A percentile compares a stretch with the other conserved stretches of the same genome.
These are phyloP conservation scores for Ichneumon xanthorius DNA, from an alignment of 2,888 invertebrate genomes.

Conservation along the genomic window DNA sequence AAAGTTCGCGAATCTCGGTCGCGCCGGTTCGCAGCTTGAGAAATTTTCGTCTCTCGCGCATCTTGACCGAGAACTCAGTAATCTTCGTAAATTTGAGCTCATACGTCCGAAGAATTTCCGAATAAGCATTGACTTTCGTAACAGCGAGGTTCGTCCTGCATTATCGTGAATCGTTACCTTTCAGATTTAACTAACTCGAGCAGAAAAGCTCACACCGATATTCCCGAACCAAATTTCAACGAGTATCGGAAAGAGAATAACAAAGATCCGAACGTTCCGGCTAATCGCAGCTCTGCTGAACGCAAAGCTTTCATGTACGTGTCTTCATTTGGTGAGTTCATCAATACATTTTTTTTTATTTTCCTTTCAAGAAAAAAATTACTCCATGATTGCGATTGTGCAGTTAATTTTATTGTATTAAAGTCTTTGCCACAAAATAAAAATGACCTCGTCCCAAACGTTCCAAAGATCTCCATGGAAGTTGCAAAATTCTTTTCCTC, in stretches of 20 bases:
- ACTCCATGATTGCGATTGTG: not conserved
- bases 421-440: no score
- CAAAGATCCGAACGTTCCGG: constrained; percentile 79
- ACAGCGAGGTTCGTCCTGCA: not conserved
- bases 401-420: no score
- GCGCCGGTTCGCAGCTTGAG: constrained; percentile 12
- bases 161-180: not conserved
- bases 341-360: not conserved
- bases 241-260: constrained; percentile 85
- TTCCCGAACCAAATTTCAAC: constrained; percentile 87
- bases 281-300: constrained; percentile 81
- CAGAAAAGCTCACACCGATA: constrained; percentile 87
- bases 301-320: constrained; percentile 85
- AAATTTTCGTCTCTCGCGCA: constrained; percentile 40
- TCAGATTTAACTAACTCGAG: constrained; percentile 23
- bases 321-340: constrained; percentile 83
- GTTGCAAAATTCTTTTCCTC: no score
- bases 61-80: constrained; percentile 41
- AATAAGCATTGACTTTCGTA: not conserved
- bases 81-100: not conserved
- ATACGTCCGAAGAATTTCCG: not conserved
- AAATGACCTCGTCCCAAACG: no score
- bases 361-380: not conserved
- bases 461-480: no score
- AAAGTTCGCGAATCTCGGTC: constrained; percentile 40